Evolutionary conservation across 2,113 vertebrate species (phyloP).

Genomic region (Albula goreensis): DNA sequence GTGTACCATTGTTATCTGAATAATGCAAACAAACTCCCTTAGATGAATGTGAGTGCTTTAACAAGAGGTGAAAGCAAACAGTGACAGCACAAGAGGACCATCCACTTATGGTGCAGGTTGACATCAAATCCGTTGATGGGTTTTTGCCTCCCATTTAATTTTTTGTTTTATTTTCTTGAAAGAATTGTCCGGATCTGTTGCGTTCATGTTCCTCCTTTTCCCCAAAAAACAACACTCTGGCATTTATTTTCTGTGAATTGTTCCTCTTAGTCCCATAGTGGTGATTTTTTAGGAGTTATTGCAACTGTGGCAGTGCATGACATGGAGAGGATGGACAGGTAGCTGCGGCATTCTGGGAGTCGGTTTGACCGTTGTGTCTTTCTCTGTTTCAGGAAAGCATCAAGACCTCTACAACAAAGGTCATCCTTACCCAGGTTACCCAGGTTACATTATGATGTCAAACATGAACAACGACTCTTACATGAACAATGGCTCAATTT

Average conservation of each 20-base stretch:
- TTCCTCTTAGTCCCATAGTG: no score
- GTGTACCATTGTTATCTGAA: slow-evolving; percentile 64
- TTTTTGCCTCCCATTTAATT: not conserved
- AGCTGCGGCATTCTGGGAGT: not conserved
- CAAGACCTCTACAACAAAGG: slow-evolving; percentile 93
- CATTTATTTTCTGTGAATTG: no score
- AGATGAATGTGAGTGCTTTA: not conserved
- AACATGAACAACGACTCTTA: slow-evolving; percentile 95
- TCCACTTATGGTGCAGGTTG: not conserved
- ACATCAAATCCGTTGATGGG: not conserved
- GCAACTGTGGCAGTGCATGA: no score
- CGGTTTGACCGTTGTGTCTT: not conserved
- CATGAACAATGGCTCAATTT: slow-evolving; percentile 96
- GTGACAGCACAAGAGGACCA: not conserved
- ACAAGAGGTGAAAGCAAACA: not conserved
- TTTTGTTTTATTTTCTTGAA: not conserved
- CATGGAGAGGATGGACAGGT: no score
- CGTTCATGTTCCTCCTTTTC: no score
- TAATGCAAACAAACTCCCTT: slow-evolving; percentile 50
- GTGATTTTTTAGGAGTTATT: no score
- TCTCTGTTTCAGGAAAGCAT: slow-evolving; percentile 77
- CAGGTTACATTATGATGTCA: slow-evolving; percentile 98
- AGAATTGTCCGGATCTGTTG: not conserved
- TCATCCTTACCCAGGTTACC: slow-evolving; percentile 86
- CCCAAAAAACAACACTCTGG: no score